These are phyloP conservation scores for Sebastes itinus DNA, from an alignment of 2,797 vertebrate genomes.

Conservation along the genomic window DNA sequence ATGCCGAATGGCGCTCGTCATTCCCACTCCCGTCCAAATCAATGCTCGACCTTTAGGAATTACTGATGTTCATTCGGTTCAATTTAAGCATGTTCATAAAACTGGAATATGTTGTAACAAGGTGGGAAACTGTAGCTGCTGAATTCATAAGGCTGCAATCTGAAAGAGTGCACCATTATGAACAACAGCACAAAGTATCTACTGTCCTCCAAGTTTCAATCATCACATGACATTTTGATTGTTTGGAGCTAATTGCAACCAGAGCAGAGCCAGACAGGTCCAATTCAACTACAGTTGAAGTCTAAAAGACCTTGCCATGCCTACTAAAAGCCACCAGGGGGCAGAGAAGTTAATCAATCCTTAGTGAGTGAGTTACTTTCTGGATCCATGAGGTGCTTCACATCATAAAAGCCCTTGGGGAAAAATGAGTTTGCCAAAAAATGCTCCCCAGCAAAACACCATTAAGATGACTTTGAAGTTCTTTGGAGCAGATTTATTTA, in stretches of 20 bases:
- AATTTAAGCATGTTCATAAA: neutral
- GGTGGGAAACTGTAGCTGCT: neutral
- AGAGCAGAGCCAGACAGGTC: neutral
- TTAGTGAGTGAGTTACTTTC: neutral
- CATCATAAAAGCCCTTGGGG: neutral
- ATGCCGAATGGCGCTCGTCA: neutral
- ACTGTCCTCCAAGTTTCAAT: neutral
- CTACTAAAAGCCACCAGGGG: conserved; percentile 33
- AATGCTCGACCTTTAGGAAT: neutral
- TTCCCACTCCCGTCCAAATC: neutral
- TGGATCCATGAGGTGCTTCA: neutral
- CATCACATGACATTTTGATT: neutral
- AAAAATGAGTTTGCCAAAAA: neutral
- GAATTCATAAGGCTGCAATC: neutral
- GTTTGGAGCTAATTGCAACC: neutral
- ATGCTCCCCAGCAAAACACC: neutral
- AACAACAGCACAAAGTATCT: neutral
- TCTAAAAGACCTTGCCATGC: neutral
- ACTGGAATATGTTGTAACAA: neutral
- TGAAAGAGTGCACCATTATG: neutral
- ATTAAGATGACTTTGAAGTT: neutral
- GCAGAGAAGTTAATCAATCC: neutral
- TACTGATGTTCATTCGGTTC: neutral
- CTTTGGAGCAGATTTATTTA: neutral
- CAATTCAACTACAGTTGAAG: neutral